Base-by-base conservation (phyloP, 2,888 invertebrate genomes). In the Pyrocoelia pectoralis region DNA sequence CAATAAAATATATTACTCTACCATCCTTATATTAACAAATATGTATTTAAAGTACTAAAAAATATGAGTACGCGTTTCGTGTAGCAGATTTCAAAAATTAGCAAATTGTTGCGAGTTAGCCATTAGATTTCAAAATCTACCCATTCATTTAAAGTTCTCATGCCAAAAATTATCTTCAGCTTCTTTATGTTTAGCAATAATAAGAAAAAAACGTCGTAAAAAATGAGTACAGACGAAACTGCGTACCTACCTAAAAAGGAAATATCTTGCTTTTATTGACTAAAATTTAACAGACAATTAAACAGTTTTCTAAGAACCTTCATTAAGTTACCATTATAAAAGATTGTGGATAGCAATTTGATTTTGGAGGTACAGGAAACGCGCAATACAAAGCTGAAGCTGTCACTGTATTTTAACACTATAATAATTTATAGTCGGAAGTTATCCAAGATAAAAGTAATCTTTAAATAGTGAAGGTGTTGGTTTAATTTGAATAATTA, bases 281-380 rank as follows among this genome's bases (percentile, higher is more conserved):
- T 48, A 33, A 24, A 24, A 24, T 24, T 24, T 33, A 33, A 33
- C 33, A n/a, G 33, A 33, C 33, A 33, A 33, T n/a, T 33, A 33
- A 33, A 33, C 9, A 33, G 10, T 33, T n/a, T n/a, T 24, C 24
- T 19, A 51, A 28, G 10, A 51, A 28, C 28, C 41, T 51, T 40
- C 50, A 57, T 51, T 57, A 56, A 49, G 29, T 19, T 28, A 41
- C 19, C 48, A 56, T 56, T 56, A 56, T 18, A n/a, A 19, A 24
- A 12, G 41, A 57, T 43, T 15, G 13, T 8, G 8, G 15, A 12
- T 43, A 13, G 13, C 2, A 43, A 43, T 43, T 43, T 43, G 12
- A 43, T 13, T 43, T 43, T 43, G n/a, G n/a, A 15, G 24, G 24
- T 43, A 43, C 41, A 43, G 41, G 41, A 43, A 43, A 43, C 13